Percentiles rank a stretch among this genome's conserved stretches.
These are phyloP conservation scores for Dichetophora obliterata DNA, from an alignment of 2,888 invertebrate species.

Conservation along the genomic window DNA sequence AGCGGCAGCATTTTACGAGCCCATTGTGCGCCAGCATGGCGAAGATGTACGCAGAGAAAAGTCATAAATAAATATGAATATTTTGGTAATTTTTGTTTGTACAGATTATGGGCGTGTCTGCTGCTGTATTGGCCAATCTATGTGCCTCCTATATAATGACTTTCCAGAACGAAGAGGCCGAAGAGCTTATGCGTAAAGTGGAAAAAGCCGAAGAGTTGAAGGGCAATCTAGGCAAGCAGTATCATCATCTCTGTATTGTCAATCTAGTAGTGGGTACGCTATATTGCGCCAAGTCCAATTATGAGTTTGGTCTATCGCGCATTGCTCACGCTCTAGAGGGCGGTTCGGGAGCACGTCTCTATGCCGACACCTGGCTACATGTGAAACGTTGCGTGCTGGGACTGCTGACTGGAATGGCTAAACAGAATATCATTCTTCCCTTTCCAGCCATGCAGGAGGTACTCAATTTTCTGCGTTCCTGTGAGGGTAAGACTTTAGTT, in stretches of 20 bases:
- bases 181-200: constrained; percentile 97
- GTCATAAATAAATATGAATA: background rate
- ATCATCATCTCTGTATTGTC: constrained; percentile 97
- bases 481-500: constrained; percentile 75
- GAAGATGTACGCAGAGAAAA: constrained; percentile 76
- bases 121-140: constrained; percentile 97
- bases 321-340: constrained; percentile 91
- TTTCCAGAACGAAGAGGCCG: constrained; percentile 98
- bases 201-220: constrained; percentile 97
- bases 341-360: constrained; percentile 77
- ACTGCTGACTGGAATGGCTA: constrained; percentile 85
- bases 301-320: constrained; percentile 97
- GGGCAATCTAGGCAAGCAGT: constrained; percentile 87
- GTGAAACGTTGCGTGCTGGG: constrained; percentile 95
- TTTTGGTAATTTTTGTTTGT: constrained; percentile 39
- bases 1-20: constrained; percentile 97
- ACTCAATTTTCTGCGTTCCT: constrained; percentile 86
- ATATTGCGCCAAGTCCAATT: constrained; percentile 98
- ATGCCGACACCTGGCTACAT: constrained; percentile 99
- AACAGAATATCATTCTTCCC: constrained; percentile 85
- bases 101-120: constrained; percentile 91
- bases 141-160: constrained; percentile 99
- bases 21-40: constrained; percentile 94
- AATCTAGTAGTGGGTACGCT: constrained; percentile 98
- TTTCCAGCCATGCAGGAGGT: constrained; percentile 87